Base-by-base conservation (phyloP, 2,113 vertebrate genomes). In the Sialia sialis region DNA sequence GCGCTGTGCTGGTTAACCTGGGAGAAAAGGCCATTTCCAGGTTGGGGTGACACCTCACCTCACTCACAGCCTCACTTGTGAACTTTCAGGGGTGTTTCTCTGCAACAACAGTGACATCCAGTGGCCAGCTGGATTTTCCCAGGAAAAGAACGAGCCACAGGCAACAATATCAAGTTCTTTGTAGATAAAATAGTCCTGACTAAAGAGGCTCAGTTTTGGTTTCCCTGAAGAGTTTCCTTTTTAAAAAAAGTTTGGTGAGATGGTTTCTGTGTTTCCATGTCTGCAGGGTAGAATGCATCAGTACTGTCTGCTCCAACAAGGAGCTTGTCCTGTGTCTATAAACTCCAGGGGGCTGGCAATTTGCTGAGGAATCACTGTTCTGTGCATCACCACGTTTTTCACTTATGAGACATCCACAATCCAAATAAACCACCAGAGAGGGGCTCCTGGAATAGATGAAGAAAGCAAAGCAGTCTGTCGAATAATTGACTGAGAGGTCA, bases 61-160 rank as follows among this genome's bases (percentile, higher is more conserved):
- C 81, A 72, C 9, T 87, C 52, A 10, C 68, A 86, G 92, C 79
- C 93, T 22, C 87, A 86, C 68, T 94, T 88, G 79, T 91, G 85
- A 86, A 68, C 85, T 49, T 90, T 48, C 1, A 3, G 23, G 3
- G 26, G 4, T 34, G 73, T 74, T 95, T 95, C 88, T 84, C 93
- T 95, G 94, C 90, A 95, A 7, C 96, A 96, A 95, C 94, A 95
- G 85, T 95, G 96, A 97, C 95, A 95, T 86, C 94, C 93, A 94
- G 96, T 91, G 95, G 96, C 52, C 90, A 72, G 55, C 22, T 75
- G 55, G 15, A 30, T 77, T 90, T 95, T 88, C 52, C 63, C 83
- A 54, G 36, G 56, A 58, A 81, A 72, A 84, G 20, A 23, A 4
- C 0, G 2, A 84, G 25, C 11, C 4, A 2, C 22, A 5, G 4